Evolutionary conservation across 2,113 vertebrate species (phyloP).

Genomic region (Seriola quinqueradiata): DNA sequence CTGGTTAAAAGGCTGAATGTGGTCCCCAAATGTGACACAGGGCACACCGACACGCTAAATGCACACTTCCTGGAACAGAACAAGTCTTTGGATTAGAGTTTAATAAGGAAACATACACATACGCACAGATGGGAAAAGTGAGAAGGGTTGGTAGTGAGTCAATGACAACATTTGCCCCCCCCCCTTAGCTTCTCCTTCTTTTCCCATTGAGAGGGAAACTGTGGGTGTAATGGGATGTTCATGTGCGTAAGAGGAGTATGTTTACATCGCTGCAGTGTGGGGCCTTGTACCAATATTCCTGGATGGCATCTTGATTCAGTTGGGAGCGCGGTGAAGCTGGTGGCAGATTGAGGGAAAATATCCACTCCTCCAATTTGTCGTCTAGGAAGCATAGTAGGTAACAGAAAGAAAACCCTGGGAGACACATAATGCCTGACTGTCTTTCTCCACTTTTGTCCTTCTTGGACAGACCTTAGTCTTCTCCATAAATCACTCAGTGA

Average conservation of each 20-base stretch:
- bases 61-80: constrained; percentile 54
- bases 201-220: constrained; percentile 60
- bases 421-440: constrained; percentile 35
- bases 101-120: constrained; percentile 52
- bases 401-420: constrained; percentile 33
- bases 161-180: constrained; percentile 69
- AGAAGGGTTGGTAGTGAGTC: constrained; percentile 55
- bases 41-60: constrained; percentile 37
- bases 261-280: constrained; percentile 63
- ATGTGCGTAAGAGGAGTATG: constrained; percentile 70
- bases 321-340: constrained; percentile 50
- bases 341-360: constrained; percentile 51
- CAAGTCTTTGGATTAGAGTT: constrained; percentile 48
- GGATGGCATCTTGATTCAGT: constrained; percentile 60
- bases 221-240: constrained; percentile 69
- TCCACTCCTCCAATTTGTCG: constrained; percentile 39
- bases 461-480: constrained; percentile 34
- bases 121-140: constrained; percentile 51
- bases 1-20: constrained; percentile 41
- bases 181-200: constrained; percentile 28
- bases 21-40: constrained; percentile 36
- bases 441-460: constrained; percentile 57
- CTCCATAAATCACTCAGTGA: constrained; percentile 62
- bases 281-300: constrained; percentile 60
- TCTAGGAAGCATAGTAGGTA: constrained; percentile 38